These are phyloP conservation scores for Invenusta paracnida DNA, from an alignment of 2,888 invertebrate species.

Conservation along the genomic window DNA sequence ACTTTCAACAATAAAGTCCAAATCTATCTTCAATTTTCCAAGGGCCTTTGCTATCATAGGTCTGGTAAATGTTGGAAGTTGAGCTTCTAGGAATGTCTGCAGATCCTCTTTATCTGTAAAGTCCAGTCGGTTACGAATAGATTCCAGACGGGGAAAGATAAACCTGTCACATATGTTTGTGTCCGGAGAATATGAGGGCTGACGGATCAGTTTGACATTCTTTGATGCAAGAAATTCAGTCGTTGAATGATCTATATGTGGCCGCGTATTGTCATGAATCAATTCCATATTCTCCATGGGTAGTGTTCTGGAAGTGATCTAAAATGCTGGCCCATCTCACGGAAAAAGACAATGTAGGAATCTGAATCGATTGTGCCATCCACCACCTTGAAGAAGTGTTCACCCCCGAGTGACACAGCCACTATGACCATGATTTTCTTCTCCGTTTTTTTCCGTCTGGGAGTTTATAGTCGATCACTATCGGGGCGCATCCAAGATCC, in stretches of 20 bases:
- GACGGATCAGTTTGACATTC: conserved; percentile 23
- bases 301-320: conserved; percentile 26
- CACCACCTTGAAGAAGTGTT: conserved; percentile 22
- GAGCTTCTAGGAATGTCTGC: conserved; percentile 23
- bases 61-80: conserved; percentile 19
- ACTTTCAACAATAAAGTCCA: conserved; percentile 16
- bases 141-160: conserved; percentile 24
- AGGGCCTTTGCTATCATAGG: conserved; percentile 26
- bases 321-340: neutral
- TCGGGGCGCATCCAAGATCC: conserved; percentile 23
- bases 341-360: neutral
- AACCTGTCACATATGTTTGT: conserved; percentile 26
- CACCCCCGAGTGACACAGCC: conserved; percentile 13
- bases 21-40: conserved; percentile 1
- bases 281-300: conserved; percentile 7
- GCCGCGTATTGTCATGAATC: conserved; percentile 23
- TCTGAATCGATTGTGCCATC: conserved; percentile 3
- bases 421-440: conserved; percentile 23
- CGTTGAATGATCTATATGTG: conserved; percentile 8
- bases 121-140: neutral
- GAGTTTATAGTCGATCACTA: conserved; percentile 1
- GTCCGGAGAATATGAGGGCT: neutral
- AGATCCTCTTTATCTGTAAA: conserved; percentile 11
- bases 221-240: conserved; percentile 25
- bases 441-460: neutral